Evolutionary conservation across 2,113 vertebrate genomes (phyloP), one percentile per base, ranked within the genome.

Genomic region (Microcebus ravelobensis): DNA sequence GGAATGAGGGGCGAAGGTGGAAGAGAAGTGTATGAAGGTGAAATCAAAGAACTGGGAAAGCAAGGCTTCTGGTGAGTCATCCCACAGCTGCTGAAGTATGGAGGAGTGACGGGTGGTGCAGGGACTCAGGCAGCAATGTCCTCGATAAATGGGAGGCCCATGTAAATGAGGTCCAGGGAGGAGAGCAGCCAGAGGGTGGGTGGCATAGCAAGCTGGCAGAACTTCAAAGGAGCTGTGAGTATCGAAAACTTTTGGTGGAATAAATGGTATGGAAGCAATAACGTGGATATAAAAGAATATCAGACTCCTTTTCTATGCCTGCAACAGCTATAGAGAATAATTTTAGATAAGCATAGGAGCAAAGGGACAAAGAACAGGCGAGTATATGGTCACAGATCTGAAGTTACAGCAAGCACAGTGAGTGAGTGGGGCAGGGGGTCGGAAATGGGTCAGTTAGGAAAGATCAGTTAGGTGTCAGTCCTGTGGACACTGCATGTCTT

Each of bases 231-330:
- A 91, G 63, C 57, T 45, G 52, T 95, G 67, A 20, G 5, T 25
- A 80, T 86, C 86, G 55, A 87, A 92, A 86, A 65, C 27, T 77
- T 90, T 83, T 52, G 31, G 76, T 90, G 70, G 85, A 82, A 95
- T n/a, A 61, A 63, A 86, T 91, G 61, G 70, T 70, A 77, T 65
- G 65, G 59, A 65, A 89, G 12, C 8, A 95, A 34, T 11, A 36
- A 18, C 63, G 9, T 68, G 5, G 45, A 87, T 91, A 36, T 36
- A 57, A 91, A 89, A 90, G 88, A 79, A 59, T 27, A 68, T 31
- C 3, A 31, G 17, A 20, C 67, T 95, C 36, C 34, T 59, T 80
- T 87, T 68, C 67, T 55, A 3, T 91, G 18, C 42, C 63, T 1
- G 15, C 90, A 45, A 73, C 50, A 91, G 73, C 42, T 70, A 34